Percentiles rank a stretch among this genome's conserved stretches.
Conservation (phyloP, 2,888 invertebrate genomes). For the Ochropacha duplaris region DNA sequence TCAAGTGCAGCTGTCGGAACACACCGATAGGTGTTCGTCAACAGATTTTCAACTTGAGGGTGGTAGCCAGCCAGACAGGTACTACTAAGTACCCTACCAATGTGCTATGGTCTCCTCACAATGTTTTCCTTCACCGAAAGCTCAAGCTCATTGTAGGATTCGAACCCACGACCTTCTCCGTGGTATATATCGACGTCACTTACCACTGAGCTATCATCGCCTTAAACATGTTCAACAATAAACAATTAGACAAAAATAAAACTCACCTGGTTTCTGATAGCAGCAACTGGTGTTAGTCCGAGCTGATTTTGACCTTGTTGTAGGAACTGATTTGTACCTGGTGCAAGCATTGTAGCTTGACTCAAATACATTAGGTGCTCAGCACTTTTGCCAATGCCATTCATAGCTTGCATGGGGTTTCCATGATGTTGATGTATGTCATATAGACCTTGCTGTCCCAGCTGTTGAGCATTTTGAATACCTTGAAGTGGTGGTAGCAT, state of each 20-base stretch:
- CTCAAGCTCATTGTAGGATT: too few relatives aligned
- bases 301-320: conserved; percentile 85
- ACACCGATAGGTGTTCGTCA: too few relatives aligned
- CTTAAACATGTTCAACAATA: background rate
- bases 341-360: conserved; percentile 81
- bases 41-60: too few relatives aligned
- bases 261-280: conserved; percentile 78
- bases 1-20: too few relatives aligned
- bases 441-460: conserved; percentile 79
- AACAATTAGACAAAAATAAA: conserved; percentile 8
- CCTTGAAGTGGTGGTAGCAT: conserved; percentile 77
- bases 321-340: conserved; percentile 83
- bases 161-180: too few relatives aligned
- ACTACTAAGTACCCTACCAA: too few relatives aligned
- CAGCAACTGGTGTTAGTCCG: conserved; percentile 76
- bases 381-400: conserved; percentile 76
- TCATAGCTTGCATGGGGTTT: conserved; percentile 77
- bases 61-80: too few relatives aligned
- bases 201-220: too few relatives aligned
- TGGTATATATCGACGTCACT: too few relatives aligned
- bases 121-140: too few relatives aligned
- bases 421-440: conserved; percentile 77
- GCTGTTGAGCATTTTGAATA: conserved; percentile 77
- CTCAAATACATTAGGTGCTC: conserved; percentile 80
- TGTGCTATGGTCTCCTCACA: too few relatives aligned